These are phyloP conservation scores for human DNA, from an alignment of 2,113 vertebrate genomes.

Conservation along the genomic window DNA sequence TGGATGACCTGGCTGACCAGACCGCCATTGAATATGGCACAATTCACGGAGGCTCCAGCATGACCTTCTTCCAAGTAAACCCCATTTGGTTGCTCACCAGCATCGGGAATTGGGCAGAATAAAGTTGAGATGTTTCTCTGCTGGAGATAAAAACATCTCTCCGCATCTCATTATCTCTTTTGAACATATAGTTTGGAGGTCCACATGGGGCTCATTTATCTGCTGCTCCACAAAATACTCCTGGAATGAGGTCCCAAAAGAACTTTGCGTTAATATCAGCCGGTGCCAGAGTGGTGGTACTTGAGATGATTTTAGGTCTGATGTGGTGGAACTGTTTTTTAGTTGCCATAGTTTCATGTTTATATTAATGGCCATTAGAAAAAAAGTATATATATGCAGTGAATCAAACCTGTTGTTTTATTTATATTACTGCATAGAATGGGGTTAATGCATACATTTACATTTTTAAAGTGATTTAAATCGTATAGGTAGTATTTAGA, in stretches of 20 bases:
- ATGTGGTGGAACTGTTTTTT: background rate
- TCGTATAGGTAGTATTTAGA: background rate
- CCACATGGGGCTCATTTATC: background rate
- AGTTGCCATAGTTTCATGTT: background rate
- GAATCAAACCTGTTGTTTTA: background rate
- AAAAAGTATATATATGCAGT: background rate
- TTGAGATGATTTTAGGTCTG: background rate
- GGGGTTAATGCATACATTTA: background rate
- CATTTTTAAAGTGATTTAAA: background rate
- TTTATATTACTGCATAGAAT: background rate
- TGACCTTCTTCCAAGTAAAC: constrained; percentile 99
- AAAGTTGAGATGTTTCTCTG: background rate
- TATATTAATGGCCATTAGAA: constrained; percentile 6
- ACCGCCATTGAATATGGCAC: constrained; percentile 98
- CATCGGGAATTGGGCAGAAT: background rate
- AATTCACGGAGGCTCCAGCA: constrained; percentile 98
- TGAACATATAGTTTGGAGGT: background rate
- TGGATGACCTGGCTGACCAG: constrained; percentile 98
- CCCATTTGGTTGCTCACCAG: background rate
- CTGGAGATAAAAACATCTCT: background rate
- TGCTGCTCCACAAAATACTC: background rate
- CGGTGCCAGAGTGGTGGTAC: background rate
- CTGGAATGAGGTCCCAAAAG: background rate
- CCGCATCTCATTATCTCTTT: background rate
- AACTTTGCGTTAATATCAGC: background rate